These are phyloP conservation scores for Drosophila helvetica DNA, from an alignment of 2,888 invertebrate species.

Conservation along the genomic window DNA sequence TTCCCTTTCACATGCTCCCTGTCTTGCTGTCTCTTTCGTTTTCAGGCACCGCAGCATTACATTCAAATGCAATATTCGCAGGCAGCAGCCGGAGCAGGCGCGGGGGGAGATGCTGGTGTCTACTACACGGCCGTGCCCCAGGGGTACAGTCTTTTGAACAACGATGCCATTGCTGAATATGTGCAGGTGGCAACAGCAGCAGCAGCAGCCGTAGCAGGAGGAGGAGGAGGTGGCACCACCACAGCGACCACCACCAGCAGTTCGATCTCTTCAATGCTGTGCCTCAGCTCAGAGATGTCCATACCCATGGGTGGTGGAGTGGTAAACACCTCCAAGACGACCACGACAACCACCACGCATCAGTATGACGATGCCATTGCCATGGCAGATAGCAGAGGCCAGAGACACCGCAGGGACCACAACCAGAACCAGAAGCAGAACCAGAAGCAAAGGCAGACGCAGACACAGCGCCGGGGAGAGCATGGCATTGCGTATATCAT, in stretches of 20 bases:
- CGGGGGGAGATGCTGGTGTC: constrained; percentile 49
- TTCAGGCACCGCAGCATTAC: background rate
- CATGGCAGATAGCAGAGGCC: constrained; percentile 35
- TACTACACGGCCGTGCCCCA: constrained; percentile 43
- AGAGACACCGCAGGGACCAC: constrained; percentile 26
- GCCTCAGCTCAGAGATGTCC: constrained; percentile 83
- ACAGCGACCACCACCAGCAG: constrained; percentile 24
- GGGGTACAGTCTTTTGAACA: background rate
- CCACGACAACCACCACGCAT: constrained; percentile 82
- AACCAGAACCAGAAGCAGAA: background rate
- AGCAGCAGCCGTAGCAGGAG: background rate
- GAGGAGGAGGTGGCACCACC: background rate
- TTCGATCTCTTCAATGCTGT: constrained; percentile 76
- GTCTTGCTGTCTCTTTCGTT: background rate
- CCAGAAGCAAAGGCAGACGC: constrained; percentile 24
- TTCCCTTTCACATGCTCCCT: background rate
- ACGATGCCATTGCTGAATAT: background rate
- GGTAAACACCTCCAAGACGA: constrained; percentile 68
- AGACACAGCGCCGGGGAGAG: constrained; percentile 76
- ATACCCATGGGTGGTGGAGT: constrained; percentile 78
- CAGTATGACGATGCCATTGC: constrained; percentile 82
- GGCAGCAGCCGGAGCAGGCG: too few species aligned
- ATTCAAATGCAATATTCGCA: background rate
- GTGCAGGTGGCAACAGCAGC: constrained; percentile 7
- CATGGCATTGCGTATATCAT: constrained; percentile 81